Conservation (phyloP, 2,797 vertebrate species). For the Pseudomugil tenellus region DNA sequence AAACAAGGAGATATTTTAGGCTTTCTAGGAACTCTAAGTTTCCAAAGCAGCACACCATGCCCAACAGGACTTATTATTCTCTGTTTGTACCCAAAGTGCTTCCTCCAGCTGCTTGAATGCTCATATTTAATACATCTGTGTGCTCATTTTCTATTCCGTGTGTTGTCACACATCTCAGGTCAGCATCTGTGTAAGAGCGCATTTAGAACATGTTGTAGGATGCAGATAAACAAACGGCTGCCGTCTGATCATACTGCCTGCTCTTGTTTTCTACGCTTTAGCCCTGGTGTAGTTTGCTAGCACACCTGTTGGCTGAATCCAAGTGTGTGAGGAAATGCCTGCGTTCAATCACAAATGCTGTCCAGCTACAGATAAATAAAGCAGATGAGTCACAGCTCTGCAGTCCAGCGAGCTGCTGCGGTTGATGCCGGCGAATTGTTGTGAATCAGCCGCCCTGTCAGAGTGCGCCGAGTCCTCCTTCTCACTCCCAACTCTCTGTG, state of each 20-base stretch:
- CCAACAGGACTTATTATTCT: not conserved
- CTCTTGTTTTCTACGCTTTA: conserved; percentile 9
- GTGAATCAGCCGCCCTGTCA: conserved; percentile 56
- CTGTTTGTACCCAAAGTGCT: not conserved
- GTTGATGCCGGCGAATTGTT: conserved; percentile 49
- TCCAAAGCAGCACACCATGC: not conserved
- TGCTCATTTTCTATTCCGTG: conserved; percentile 11
- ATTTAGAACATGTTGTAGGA: conserved; percentile 2
- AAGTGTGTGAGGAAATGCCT: not conserved
- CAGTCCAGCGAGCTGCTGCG: conserved; percentile 42
- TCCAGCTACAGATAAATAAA: conserved; percentile 36
- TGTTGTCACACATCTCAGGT: conserved; percentile 14
- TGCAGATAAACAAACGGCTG: conserved; percentile 1
- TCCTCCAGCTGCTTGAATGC: not conserved
- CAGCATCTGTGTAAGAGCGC: conserved; percentile 12
- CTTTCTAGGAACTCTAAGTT: not conserved
- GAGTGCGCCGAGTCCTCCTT: conserved; percentile 23
- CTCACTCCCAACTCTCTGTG: conserved; percentile 53
- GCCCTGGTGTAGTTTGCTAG: conserved; percentile 29
- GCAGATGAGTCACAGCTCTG: conserved; percentile 50
- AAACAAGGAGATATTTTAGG: not conserved
- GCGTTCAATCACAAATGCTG: conserved; percentile 9
- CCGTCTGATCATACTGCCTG: not conserved
- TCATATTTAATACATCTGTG: conserved; percentile 21
- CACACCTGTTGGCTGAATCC: conserved; percentile 9